Conservation (phyloP, 2,113 vertebrate species). For the Elachura formosa region DNA sequence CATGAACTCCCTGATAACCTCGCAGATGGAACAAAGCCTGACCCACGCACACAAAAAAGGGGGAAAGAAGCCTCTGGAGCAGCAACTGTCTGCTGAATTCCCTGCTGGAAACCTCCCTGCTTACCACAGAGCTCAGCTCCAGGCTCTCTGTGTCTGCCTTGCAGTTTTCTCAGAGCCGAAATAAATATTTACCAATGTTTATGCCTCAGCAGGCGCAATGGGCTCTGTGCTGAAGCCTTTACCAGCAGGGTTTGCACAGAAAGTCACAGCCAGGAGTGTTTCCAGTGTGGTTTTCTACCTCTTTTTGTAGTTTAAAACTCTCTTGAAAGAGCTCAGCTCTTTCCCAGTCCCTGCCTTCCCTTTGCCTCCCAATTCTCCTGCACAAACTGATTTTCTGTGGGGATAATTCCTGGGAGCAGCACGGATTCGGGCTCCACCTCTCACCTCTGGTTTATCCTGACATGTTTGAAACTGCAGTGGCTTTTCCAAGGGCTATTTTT, state of each 20-base stretch:
- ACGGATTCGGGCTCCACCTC: not conserved
- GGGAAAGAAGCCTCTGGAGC: not conserved
- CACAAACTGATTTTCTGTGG: not conserved
- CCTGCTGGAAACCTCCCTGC: not conserved
- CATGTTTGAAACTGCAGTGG: not conserved
- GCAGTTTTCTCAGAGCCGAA: not conserved
- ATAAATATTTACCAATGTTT: not conserved
- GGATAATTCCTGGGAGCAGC: not conserved
- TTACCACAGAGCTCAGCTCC: not conserved
- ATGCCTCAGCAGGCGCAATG: not conserved
- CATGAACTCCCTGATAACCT: conserved; percentile 37
- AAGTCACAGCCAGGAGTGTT: not conserved
- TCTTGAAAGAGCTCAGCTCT: not conserved
- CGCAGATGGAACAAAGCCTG: not conserved
- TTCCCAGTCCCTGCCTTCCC: not conserved
- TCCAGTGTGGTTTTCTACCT: not conserved
- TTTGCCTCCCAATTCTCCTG: not conserved
- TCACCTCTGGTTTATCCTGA: not conserved
- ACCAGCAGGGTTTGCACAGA: not conserved
- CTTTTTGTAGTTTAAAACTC: not conserved
- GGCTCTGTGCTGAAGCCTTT: not conserved
- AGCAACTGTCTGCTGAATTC: not conserved
- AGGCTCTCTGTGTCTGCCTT: not conserved
- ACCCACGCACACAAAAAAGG: not conserved
- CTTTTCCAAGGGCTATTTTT: not conserved